phyloP scores from a whole-genome alignment of 2,797 vertebrate species.

The Enoplosus armatus region DNA sequence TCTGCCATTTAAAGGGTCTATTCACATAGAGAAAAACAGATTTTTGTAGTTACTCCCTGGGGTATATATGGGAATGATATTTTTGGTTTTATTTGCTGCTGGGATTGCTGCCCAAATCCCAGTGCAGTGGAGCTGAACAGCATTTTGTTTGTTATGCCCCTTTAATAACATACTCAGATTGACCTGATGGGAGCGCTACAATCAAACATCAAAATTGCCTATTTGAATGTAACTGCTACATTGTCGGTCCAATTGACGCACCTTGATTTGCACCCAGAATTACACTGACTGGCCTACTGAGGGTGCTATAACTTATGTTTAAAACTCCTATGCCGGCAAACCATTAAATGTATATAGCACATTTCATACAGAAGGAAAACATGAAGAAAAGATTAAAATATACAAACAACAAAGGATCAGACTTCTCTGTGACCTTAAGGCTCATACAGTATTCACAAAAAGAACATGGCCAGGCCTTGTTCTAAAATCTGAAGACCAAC shows the following conservation, averaged over 20 bases:
- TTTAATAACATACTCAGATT: not conserved
- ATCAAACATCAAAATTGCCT: not conserved
- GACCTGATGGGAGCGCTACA: not conserved
- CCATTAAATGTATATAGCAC: not conserved
- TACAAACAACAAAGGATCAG: not conserved
- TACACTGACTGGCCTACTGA: not conserved
- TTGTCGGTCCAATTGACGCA: not conserved
- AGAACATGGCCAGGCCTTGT: not conserved
- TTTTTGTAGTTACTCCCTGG: not conserved
- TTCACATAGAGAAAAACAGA: not conserved
- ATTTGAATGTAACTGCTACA: not conserved
- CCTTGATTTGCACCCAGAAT: not conserved
- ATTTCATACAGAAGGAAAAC: not conserved
- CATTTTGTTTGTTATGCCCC: constrained; percentile 6
- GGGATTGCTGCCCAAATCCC: not conserved
- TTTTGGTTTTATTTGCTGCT: constrained; percentile 1
- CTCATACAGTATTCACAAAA: not conserved
- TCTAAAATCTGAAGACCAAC: not conserved
- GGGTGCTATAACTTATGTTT: not conserved
- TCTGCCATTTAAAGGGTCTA: not conserved
- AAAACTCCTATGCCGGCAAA: not conserved
- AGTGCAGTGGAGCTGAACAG: constrained; percentile 9
- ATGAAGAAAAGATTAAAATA: not conserved
- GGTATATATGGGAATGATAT: no score
- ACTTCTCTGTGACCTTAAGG: not conserved